These are phyloP conservation scores for Amaurobius ferox DNA, from an alignment of 2,888 invertebrate genomes.

Conservation along the genomic window DNA sequence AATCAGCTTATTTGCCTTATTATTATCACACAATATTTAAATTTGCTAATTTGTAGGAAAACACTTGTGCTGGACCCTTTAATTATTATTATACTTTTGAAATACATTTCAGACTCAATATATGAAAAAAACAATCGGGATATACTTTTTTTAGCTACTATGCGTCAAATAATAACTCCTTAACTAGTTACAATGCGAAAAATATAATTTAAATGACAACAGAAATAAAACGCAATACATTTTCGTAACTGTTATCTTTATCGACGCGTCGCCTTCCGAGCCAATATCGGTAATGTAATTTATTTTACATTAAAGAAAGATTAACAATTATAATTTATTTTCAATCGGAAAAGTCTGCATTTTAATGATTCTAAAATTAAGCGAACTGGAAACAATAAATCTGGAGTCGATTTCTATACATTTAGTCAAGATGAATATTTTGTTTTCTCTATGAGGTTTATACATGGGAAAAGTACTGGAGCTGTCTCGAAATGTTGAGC, in stretches of 20 bases:
- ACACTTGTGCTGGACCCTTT: no score
- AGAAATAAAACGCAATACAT: neutral
- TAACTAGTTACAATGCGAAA: neutral
- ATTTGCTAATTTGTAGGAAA: no score
- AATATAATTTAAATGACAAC: neutral
- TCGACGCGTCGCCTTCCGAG: neutral
- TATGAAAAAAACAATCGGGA: no score
- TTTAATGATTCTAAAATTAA: slow-evolving; percentile 2
- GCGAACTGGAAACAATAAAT: neutral
- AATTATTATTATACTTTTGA: no score
- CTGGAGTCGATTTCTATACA: no score
- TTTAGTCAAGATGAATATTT: no score
- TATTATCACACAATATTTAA: no score
- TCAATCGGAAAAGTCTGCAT: neutral
- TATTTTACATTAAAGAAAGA: slow-evolving; percentile 18
- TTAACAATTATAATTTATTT: slow-evolving; percentile 14
- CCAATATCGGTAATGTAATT: slow-evolving; percentile 11
- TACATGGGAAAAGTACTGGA: no score
- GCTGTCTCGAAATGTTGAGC: no score
- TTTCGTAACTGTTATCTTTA: slow-evolving; percentile 1
- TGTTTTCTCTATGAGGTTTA: no score
- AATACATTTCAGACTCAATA: no score
- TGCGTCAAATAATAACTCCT: neutral
- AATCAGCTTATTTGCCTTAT: no score
- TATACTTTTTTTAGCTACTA: neutral